phyloP scores from a whole-genome alignment of 2,797 vertebrate genomes.

The Leucoraja ocellata region DNA sequence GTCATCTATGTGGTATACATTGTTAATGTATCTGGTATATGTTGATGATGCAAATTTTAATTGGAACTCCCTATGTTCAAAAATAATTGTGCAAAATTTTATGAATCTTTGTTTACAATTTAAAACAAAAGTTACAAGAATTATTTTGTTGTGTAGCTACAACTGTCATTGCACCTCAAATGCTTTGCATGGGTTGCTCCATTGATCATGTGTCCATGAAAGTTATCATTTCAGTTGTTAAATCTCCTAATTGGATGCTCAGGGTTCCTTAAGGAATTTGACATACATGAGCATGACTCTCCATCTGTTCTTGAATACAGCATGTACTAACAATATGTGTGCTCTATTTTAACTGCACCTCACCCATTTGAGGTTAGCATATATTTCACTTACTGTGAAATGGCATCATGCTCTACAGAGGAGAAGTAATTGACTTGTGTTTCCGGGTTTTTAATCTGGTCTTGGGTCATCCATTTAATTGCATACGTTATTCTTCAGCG shows the following conservation, averaged over 20 bases:
- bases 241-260: constrained; percentile 31
- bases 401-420: background rate
- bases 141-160: background rate
- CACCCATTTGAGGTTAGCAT: background rate
- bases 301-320: constrained; percentile 6
- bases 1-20: background rate
- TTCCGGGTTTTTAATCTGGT: background rate
- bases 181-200: background rate
- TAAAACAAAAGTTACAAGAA: background rate
- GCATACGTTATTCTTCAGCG: background rate
- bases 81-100: background rate
- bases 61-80: background rate
- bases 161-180: background rate
- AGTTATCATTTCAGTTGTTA: background rate
- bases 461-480: background rate
- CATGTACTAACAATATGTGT: background rate
- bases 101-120: background rate
- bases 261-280: constrained; percentile 9
- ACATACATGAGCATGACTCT: background rate
- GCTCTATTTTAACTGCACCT: background rate
- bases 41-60: background rate
- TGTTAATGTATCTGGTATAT: background rate
- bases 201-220: background rate
- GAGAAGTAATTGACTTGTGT: background rate
- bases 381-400: background rate